These are phyloP conservation scores for Lathamus discolor DNA, from an alignment of 2,113 vertebrate species.

Conservation along the genomic window DNA sequence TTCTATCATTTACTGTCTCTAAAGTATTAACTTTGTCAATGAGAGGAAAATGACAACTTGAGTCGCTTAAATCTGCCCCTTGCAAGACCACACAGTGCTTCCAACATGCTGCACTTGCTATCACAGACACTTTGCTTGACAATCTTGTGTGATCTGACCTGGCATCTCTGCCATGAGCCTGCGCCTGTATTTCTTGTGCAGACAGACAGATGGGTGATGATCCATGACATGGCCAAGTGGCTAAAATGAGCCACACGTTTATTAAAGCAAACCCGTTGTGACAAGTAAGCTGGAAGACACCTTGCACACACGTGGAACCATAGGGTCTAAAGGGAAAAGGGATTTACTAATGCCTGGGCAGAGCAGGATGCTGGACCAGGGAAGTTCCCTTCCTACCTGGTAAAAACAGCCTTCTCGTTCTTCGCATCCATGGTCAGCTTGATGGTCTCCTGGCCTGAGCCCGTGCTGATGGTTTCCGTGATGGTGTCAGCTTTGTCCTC, in stretches of 20 bases:
- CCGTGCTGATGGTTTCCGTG: conserved; percentile 63
- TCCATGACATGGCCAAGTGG: not conserved
- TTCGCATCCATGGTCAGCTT: conserved; percentile 69
- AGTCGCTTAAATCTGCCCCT: not conserved
- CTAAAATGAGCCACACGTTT: rapidly evolving
- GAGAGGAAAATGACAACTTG: not conserved
- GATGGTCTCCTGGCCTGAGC: conserved; percentile 70
- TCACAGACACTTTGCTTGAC: not conserved
- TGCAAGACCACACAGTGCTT: not conserved
- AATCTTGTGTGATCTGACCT: rapidly evolving
- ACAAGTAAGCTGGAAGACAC: not conserved
- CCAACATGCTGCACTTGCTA: not conserved
- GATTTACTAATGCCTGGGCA: not conserved
- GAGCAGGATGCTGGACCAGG: not conserved
- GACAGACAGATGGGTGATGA: not conserved
- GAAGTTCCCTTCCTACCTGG: conserved; percentile 74
- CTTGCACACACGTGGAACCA: not conserved
- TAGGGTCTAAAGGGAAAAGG: rapidly evolving
- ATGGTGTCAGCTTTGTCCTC: conserved; percentile 63
- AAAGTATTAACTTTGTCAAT: rapidly evolving
- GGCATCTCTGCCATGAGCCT: not conserved
- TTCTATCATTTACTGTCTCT: not conserved
- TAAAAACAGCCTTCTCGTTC: conserved; percentile 75
- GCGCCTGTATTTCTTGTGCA: not conserved
- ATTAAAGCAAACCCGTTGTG: not conserved